A percentile compares a stretch with the other conserved stretches of the same genome.
These are phyloP conservation scores for Alauda arvensis DNA, from an alignment of 2,797 vertebrate genomes.

Conservation along the genomic window DNA sequence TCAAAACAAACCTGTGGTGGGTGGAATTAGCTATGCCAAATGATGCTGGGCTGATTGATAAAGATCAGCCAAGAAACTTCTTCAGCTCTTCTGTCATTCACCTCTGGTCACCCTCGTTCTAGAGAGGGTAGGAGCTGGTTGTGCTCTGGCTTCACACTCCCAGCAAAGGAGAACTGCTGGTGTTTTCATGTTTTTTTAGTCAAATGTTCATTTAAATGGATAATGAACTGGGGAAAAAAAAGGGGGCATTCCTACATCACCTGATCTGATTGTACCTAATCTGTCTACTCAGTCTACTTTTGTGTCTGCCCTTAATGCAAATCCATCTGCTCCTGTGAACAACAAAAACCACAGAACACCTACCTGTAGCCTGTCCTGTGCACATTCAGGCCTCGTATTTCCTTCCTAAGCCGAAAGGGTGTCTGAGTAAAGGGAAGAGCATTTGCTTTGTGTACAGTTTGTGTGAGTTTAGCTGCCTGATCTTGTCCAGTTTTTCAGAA, in stretches of 20 bases:
- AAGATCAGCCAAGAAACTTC: constrained; percentile 32
- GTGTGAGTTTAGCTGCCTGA: neutral
- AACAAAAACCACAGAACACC: constrained; percentile 2
- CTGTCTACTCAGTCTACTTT: constrained; percentile 19
- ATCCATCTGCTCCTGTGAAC: neutral
- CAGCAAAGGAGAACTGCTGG: neutral
- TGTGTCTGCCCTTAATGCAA: constrained; percentile 34
- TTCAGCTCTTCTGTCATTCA: constrained; percentile 37
- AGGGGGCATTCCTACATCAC: neutral
- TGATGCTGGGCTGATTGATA: constrained; percentile 26
- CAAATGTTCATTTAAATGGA: neutral
- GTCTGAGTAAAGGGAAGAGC: neutral
- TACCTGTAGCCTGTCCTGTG: neutral
- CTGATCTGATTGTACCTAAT: neutral
- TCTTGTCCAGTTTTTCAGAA: neutral
- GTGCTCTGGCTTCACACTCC: neutral
- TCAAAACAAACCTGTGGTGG: constrained; percentile 58
- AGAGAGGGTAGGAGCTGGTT: neutral
- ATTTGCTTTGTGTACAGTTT: neutral
- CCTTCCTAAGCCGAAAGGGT: constrained; percentile 1
- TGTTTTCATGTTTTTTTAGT: neutral
- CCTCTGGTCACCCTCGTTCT: neutral
- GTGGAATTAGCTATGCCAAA: constrained; percentile 37
- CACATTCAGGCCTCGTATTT: neutral
- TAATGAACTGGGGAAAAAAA: neutral